A percentile compares a stretch with the other conserved stretches of the same genome.
phyloP scores from a whole-genome alignment of 2,113 vertebrate genomes.

The Talpa occidentalis region DNA sequence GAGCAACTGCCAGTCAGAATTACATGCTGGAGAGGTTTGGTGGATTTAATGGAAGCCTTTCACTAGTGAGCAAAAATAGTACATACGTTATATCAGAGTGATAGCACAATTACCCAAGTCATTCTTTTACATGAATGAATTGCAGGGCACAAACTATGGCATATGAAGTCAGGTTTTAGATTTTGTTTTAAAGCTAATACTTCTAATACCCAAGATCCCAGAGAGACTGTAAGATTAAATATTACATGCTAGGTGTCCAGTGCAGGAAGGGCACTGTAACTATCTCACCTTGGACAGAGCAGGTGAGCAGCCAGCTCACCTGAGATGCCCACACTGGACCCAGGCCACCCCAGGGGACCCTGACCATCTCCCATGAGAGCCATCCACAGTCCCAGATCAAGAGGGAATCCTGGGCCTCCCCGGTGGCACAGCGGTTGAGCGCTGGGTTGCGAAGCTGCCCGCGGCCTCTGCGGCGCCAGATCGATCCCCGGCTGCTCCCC shows the following conservation, averaged over 20 bases:
- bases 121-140: constrained; percentile 79
- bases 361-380: background rate
- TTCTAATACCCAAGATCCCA: background rate
- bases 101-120: constrained; percentile 80
- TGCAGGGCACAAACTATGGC: constrained; percentile 53
- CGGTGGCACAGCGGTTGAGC: no score
- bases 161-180: background rate
- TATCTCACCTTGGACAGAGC: background rate
- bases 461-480: no score
- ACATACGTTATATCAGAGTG: constrained; percentile 63
- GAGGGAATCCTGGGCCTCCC: constrained; percentile 67
- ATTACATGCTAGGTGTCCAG: background rate
- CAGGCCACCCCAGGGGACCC: background rate
- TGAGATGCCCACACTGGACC: background rate
- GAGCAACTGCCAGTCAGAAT: constrained; percentile 84
- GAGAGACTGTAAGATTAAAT: background rate
- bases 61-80: constrained; percentile 77
- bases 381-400: constrained; percentile 13
- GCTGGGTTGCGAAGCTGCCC: no score
- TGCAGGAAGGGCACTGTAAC: background rate
- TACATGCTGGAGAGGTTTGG: constrained; percentile 73
- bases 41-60: constrained; percentile 78
- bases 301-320: background rate
- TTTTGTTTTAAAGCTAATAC: constrained; percentile 49
- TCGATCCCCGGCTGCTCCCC: no score